phyloP scores from a whole-genome alignment of 2,888 invertebrate genomes.

The Diachrysia chrysitis region DNA sequence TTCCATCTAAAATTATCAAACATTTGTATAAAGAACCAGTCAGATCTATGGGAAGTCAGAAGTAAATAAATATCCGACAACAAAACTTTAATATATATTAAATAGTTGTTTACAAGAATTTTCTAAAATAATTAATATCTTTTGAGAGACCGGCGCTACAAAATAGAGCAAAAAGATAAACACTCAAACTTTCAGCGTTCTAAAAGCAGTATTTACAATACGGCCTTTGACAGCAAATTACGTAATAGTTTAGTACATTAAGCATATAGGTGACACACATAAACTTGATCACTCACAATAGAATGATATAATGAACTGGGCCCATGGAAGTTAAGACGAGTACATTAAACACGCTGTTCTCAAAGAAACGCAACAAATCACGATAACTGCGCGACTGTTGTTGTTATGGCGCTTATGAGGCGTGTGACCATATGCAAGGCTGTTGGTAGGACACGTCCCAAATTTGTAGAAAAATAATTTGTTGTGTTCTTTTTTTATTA shows the following conservation, averaged over 20 bases:
- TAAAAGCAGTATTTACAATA: not conserved
- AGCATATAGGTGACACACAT: constrained; percentile 34
- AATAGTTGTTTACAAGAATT: no score
- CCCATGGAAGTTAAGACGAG: constrained; percentile 42
- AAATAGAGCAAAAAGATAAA: no score
- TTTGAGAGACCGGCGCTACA: no score
- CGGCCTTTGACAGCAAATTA: not conserved
- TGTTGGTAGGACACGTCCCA: constrained; percentile 22
- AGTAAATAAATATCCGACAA: no score
- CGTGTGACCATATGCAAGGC: constrained; percentile 36
- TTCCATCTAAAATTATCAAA: no score
- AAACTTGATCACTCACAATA: constrained; percentile 24
- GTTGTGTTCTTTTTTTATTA: not conserved
- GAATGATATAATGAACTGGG: constrained; percentile 26
- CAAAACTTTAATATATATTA: no score
- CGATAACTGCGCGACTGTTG: constrained; percentile 46
- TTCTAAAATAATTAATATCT: no score
- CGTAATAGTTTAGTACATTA: not conserved
- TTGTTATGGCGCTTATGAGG: constrained; percentile 47
- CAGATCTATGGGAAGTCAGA: no score
- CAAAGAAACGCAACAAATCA: constrained; percentile 56
- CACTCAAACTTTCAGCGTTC: not conserved
- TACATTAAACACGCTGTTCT: constrained; percentile 50
- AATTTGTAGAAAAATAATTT: not conserved
- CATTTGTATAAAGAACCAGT: no score